These are phyloP conservation scores for Mirounga angustirostris DNA, from an alignment of 2,113 vertebrate species.

Conservation along the genomic window DNA sequence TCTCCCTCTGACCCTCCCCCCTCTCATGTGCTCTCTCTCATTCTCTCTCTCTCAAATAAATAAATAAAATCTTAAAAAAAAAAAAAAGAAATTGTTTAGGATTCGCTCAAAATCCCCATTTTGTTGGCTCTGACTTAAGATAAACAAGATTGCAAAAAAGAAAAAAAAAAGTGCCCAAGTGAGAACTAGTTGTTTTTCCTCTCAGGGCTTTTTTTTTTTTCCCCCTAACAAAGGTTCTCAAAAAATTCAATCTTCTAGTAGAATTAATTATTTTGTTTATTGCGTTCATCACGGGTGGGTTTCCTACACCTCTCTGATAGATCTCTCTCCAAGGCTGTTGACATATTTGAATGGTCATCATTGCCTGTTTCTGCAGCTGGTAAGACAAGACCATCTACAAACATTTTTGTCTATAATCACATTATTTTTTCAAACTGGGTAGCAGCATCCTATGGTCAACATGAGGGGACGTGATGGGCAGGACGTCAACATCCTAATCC, in stretches of 20 bases:
- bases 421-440: background rate
- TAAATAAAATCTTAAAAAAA: too few relatives aligned
- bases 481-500: rapidly evolving
- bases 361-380: background rate
- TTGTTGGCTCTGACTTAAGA: background rate
- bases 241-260: background rate
- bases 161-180: background rate
- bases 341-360: background rate
- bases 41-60: too few relatives aligned
- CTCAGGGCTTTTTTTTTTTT: rapidly evolving
- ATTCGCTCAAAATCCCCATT: background rate
- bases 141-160: background rate
- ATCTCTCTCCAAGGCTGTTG: background rate
- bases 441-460: too few relatives aligned
- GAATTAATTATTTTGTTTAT: background rate
- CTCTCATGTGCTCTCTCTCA: too few relatives aligned
- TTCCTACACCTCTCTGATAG: background rate
- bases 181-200: background rate
- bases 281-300: rapidly evolving
- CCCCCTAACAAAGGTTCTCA: background rate
- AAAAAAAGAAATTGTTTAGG: background rate
- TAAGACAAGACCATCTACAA: background rate
- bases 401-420: too few relatives aligned
- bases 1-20: too few relatives aligned
- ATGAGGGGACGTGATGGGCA: rapidly evolving